Conservation (phyloP, 2,888 invertebrate genomes). For the Tetragnatha montana region DNA sequence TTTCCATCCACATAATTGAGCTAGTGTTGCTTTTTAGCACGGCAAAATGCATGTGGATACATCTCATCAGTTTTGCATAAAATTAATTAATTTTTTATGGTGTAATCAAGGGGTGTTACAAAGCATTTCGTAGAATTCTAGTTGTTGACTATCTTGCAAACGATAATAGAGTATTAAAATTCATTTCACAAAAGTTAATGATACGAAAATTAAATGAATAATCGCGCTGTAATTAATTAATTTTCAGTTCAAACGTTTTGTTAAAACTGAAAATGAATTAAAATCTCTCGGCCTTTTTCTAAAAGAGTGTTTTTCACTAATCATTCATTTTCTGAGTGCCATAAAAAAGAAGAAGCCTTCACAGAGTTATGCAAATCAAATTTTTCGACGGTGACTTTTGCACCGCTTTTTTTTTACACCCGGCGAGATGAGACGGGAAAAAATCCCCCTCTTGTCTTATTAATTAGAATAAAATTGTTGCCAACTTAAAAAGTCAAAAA, state of each 20-base stretch:
- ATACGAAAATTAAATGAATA: not conserved
- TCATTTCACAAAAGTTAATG: not conserved
- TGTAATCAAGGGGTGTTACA: too few relatives aligned
- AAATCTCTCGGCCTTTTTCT: not conserved
- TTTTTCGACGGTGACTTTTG: slow-evolving; percentile 30
- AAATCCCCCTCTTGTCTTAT: not conserved
- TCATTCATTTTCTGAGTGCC: slow-evolving; percentile 8
- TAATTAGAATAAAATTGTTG: slow-evolving; percentile 41
- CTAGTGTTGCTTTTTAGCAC: too few relatives aligned
- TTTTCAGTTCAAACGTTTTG: not conserved
- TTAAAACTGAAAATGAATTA: slow-evolving; percentile 1
- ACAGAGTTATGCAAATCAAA: slow-evolving; percentile 32
- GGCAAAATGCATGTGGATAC: too few relatives aligned
- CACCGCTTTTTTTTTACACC: not conserved
- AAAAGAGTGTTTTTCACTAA: not conserved
- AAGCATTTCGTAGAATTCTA: too few relatives aligned
- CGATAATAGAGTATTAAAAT: not conserved
- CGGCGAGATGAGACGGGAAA: not conserved
- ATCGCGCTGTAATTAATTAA: not conserved
- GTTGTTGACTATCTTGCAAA: not conserved
- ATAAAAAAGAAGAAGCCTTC: slow-evolving; percentile 15
- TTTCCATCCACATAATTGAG: too few relatives aligned
- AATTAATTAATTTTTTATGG: too few relatives aligned
- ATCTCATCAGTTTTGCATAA: too few relatives aligned
- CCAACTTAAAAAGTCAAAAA: slow-evolving; percentile 30